Conservation (phyloP, 2,888 invertebrate genomes). For the Caenorhabditis macrosperma region DNA sequence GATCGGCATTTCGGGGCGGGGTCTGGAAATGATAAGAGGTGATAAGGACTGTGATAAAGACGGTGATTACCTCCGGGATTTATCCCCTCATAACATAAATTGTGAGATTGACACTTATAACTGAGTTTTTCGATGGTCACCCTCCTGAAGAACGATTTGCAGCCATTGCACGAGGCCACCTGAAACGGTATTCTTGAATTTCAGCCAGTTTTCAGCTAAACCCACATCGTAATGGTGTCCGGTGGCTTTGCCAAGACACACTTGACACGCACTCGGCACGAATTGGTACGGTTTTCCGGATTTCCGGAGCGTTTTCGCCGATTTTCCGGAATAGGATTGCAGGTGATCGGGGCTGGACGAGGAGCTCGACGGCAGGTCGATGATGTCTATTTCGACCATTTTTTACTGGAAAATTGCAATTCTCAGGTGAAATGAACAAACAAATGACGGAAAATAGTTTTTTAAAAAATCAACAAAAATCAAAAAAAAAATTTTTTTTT, state of each 20-base stretch:
- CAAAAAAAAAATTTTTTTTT: too few relatives aligned
- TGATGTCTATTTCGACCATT: slow-evolving; percentile 29
- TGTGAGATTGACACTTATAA: slow-evolving; percentile 13
- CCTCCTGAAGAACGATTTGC: slow-evolving; percentile 41
- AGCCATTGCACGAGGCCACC: slow-evolving; percentile 34
- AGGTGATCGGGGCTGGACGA: slow-evolving; percentile 13
- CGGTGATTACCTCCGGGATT: slow-evolving; percentile 16
- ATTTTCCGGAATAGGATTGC: not conserved
- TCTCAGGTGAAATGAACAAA: too few relatives aligned
- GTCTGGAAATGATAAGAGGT: slow-evolving; percentile 10
- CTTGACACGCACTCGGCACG: slow-evolving; percentile 32
- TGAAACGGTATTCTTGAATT: not conserved
- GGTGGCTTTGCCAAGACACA: slow-evolving; percentile 52
- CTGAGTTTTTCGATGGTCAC: slow-evolving; percentile 40
- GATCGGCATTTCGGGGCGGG: slow-evolving; percentile 38
- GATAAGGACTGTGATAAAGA: not conserved
- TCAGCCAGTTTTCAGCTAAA: too few relatives aligned
- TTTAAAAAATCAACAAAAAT: too few relatives aligned
- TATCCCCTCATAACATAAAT: slow-evolving; percentile 21
- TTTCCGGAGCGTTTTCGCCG: slow-evolving; percentile 26
- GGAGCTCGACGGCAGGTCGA: slow-evolving; percentile 27
- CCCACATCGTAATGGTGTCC: slow-evolving; percentile 56
- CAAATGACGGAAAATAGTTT: too few relatives aligned
- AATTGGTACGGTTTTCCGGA: slow-evolving; percentile 45
- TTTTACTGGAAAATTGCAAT: not conserved